Evolutionary conservation across 2,113 vertebrate species (phyloP).

Genomic region (Sula dactylatra): DNA sequence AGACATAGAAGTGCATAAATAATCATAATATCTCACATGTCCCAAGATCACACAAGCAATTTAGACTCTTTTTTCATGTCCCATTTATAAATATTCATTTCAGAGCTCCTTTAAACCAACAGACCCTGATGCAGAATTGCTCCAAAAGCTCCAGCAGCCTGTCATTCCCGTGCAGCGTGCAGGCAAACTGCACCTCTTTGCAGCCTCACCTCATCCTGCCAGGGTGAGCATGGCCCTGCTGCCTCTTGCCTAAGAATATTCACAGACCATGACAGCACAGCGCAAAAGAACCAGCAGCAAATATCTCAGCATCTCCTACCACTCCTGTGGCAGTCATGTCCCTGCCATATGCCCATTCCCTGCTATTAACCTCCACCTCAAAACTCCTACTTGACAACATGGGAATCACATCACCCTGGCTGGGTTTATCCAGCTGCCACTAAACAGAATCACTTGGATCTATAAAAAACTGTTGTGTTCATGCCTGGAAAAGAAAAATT

Average conservation of each 20-base stretch:
- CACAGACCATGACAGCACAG: neutral
- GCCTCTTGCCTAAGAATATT: neutral
- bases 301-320: neutral
- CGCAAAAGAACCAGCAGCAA: neutral
- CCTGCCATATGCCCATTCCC: neutral
- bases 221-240: neutral
- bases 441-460: neutral
- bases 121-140: neutral
- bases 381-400: neutral
- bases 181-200: neutral
- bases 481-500: neutral
- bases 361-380: neutral
- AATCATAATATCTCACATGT: neutral
- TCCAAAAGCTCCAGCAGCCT: neutral
- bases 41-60: slow-evolving; percentile 39
- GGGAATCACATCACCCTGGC: neutral
- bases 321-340: neutral
- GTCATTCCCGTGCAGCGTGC: neutral
- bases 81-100: slow-evolving; percentile 48
- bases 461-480: neutral
- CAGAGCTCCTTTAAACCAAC: slow-evolving; percentile 38
- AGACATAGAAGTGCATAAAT: slow-evolving; percentile 1
- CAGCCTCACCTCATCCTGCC: neutral
- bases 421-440: neutral
- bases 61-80: neutral